phyloP scores from a whole-genome alignment of 2,113 vertebrate species.

The Cololabis saira region DNA sequence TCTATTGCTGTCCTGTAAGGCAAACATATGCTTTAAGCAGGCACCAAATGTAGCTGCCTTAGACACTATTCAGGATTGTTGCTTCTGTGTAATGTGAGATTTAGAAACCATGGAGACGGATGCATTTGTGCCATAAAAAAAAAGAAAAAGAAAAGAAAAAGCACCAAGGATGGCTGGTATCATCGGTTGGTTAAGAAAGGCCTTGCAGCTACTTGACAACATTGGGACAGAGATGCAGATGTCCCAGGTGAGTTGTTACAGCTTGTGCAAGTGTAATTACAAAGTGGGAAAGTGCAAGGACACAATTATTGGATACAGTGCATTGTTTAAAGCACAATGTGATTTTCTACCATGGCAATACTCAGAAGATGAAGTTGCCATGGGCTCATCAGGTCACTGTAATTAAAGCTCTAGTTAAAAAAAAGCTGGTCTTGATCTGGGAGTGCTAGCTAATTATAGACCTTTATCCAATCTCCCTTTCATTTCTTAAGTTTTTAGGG shows the following conservation, averaged over 20 bases:
- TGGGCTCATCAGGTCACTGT: constrained; percentile 16
- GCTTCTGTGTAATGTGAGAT: too few relatives aligned
- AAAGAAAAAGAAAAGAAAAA: constrained; percentile 9
- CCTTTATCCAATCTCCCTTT: too few relatives aligned
- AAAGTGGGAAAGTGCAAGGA: constrained; percentile 53
- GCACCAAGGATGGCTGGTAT: constrained; percentile 19
- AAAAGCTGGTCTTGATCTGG: too few relatives aligned
- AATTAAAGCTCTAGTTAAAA: too few relatives aligned
- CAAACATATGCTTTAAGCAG: too few relatives aligned
- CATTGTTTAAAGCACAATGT: constrained; percentile 67
- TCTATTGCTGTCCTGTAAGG: too few relatives aligned
- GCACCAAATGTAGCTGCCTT: too few relatives aligned
- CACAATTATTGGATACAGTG: constrained; percentile 59
- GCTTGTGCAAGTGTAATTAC: constrained; percentile 60
- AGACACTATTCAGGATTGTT: too few relatives aligned
- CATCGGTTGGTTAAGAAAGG: constrained; percentile 33
- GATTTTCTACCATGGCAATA: constrained; percentile 25
- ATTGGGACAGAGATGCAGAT: constrained; percentile 35
- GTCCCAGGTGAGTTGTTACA: constrained; percentile 57
- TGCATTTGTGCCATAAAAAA: constrained; percentile 19
- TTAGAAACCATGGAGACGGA: constrained; percentile 7
- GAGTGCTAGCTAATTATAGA: too few relatives aligned
- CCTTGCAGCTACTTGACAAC: constrained; percentile 46
- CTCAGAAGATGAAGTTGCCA: constrained; percentile 56
- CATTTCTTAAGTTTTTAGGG: too few relatives aligned